Evolutionary conservation across 2,113 vertebrate species (phyloP).

Genomic region (Zapornia atra): DNA sequence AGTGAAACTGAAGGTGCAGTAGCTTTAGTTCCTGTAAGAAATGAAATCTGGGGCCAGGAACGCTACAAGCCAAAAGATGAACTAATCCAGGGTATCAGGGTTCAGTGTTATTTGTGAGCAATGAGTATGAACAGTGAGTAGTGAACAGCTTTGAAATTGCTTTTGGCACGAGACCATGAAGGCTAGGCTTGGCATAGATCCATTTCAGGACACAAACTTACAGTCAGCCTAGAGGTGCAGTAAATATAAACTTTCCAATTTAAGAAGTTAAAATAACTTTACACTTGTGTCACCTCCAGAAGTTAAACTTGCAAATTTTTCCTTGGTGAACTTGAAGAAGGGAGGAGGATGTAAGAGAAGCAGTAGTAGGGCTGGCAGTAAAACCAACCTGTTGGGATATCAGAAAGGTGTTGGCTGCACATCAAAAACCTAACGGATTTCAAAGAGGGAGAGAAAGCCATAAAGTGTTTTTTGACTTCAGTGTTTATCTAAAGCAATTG

Average conservation of each 20-base stretch:
- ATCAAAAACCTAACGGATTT: slow-evolving; percentile 53
- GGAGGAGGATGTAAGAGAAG: background rate
- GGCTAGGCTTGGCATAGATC: background rate
- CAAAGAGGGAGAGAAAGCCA: slow-evolving; percentile 17
- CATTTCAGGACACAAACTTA: background rate
- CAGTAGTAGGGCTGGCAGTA: background rate
- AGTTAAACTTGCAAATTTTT: background rate
- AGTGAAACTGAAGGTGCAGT: background rate
- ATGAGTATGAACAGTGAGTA: background rate
- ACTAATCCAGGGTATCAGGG: background rate
- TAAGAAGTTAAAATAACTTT: slow-evolving; percentile 48
- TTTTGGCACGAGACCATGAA: background rate
- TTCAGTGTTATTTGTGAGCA: background rate
- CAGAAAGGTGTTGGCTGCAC: slow-evolving; percentile 22
- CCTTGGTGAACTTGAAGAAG: background rate
- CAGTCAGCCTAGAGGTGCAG: slow-evolving; percentile 13
- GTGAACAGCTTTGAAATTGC: background rate
- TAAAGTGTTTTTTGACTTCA: slow-evolving; percentile 1
- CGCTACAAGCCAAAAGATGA: background rate
- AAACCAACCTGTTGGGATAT: background rate
- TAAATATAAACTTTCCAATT: slow-evolving; percentile 12
- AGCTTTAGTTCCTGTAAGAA: background rate
- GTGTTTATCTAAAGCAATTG: slow-evolving; percentile 51
- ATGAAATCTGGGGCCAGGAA: background rate
- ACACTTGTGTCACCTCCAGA: slow-evolving; percentile 35